Base-by-base conservation (phyloP, 2,113 vertebrate genomes). In the Odocoileus virginianus region DNA sequence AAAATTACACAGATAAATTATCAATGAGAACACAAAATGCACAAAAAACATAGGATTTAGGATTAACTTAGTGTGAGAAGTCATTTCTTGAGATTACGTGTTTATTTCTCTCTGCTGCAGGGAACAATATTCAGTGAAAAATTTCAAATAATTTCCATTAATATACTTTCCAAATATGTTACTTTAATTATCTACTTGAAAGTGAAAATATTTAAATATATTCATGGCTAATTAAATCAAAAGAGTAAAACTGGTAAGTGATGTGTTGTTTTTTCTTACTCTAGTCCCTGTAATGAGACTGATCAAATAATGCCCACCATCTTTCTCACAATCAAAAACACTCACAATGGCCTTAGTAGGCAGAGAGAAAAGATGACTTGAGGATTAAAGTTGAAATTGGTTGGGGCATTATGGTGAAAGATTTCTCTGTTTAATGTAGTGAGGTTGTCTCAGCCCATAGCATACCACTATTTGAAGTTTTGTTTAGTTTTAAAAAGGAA, bases 161-260 rank as follows among this genome's bases (percentile, higher is more conserved):
- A 79, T 5, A 27, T 85, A 81, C 64, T 94, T 95, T 78, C 8
- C 47, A 92, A 85, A 55, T 28, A 95, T 58, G 52, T 47, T 71
- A 23, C 8, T 43, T 94, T 47, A 52, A 21, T 36, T 55, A 91
- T 89, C 54, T 47, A 92, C n/a, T 10, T 83, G 28, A 94, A 95
- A 79, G 43, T 91, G 58, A 88, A 93, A 95, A 79, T 82, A 86
- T 76, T 94, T 92, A 47, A 92, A 64, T 94, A 47, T 88, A 81
- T 76, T 67, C 84, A 89, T 23, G 58, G 30, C 13, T 57, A 61
- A 86, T 58, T n/a, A 76, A 92, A 92, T 87, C 64, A 82, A 57
- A 87, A 89, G 45, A 57, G 27, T 71, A 17, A 90, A 95, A 89
- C 7, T 78, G 36, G 17, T 45, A 40, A 94, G 45, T 61, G 50